These are phyloP conservation scores for Sesamia nonagrioides DNA, from an alignment of 1,140 invertebrate genomes.

Conservation along the genomic window DNA sequence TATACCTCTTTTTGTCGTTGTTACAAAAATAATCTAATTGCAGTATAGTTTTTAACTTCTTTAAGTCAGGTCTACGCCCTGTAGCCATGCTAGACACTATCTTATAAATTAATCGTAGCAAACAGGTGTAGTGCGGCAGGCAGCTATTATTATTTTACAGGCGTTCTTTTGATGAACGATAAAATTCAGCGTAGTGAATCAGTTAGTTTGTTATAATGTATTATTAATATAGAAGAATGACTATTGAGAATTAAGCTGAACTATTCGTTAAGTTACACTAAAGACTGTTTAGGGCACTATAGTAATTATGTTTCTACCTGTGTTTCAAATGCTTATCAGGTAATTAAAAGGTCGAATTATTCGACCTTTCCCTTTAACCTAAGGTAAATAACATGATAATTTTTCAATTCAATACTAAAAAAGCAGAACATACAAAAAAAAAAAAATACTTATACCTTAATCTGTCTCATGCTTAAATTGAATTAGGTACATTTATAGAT, in stretches of 20 bases:
- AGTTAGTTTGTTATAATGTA: background rate
- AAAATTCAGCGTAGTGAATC: background rate
- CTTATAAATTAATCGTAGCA: conserved; percentile 43
- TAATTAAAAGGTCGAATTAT: conserved; percentile 2
- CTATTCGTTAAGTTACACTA: background rate
- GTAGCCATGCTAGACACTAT: conserved; percentile 37
- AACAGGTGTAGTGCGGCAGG: conserved; percentile 6
- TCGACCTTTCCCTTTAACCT: background rate
- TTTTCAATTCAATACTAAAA: background rate
- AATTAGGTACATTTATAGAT: too few species aligned
- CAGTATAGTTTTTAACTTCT: conserved; percentile 36
- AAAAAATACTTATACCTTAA: background rate
- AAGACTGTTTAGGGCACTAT: background rate
- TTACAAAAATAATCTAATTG: conserved; percentile 34
- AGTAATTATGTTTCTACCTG: background rate
- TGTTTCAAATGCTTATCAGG: background rate
- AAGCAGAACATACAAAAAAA: too few species aligned
- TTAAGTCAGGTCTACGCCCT: conserved; percentile 35
- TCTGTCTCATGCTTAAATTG: background rate
- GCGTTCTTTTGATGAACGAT: conserved; percentile 12
- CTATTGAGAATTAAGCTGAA: background rate
- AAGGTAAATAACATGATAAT: background rate
- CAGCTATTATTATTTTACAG: conserved; percentile 41
- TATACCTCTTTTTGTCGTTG: background rate
- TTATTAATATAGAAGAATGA: background rate